These are phyloP conservation scores for Drosophila sturtevanti DNA, from an alignment of 1,140 invertebrate species.

Conservation along the genomic window DNA sequence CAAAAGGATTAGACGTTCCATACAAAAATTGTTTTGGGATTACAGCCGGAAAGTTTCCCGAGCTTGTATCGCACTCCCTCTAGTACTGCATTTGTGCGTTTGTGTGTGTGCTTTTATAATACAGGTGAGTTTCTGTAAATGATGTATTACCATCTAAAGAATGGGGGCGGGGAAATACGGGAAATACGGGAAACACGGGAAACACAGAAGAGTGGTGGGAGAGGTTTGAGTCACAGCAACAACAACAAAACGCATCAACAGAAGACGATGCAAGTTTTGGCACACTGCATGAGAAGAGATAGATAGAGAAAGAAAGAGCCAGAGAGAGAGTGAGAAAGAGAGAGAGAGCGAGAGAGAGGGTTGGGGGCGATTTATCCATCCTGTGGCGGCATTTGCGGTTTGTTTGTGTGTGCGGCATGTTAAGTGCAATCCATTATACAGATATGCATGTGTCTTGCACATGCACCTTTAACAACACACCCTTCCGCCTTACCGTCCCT, in stretches of 20 bases:
- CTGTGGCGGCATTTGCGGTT: slow-evolving; percentile 66
- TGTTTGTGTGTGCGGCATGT: slow-evolving; percentile 66
- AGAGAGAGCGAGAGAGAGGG: background rate
- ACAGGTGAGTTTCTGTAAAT: slow-evolving; percentile 69
- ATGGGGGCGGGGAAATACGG: background rate
- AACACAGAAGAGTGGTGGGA: too few relatives aligned
- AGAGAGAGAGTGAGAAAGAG: background rate
- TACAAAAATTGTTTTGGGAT: slow-evolving; percentile 20
- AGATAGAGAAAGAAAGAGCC: background rate
- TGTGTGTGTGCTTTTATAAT: slow-evolving; percentile 10
- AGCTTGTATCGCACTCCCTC: background rate
- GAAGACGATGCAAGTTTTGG: background rate
- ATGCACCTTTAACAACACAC: slow-evolving; percentile 37
- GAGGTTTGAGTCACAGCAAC: background rate
- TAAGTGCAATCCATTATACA: slow-evolving; percentile 81
- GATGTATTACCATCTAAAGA: slow-evolving; percentile 62
- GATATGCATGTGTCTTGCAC: slow-evolving; percentile 57
- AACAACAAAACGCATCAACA: background rate
- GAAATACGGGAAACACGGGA: too few relatives aligned
- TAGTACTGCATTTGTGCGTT: background rate
- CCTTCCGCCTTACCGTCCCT: background rate
- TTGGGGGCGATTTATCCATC: slow-evolving; percentile 18
- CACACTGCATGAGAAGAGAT: background rate
- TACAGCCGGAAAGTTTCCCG: slow-evolving; percentile 26
- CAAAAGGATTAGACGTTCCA: slow-evolving; percentile 60